These are phyloP conservation scores for Tetrao urogallus DNA, from an alignment of 2,113 vertebrate species.

Conservation along the genomic window DNA sequence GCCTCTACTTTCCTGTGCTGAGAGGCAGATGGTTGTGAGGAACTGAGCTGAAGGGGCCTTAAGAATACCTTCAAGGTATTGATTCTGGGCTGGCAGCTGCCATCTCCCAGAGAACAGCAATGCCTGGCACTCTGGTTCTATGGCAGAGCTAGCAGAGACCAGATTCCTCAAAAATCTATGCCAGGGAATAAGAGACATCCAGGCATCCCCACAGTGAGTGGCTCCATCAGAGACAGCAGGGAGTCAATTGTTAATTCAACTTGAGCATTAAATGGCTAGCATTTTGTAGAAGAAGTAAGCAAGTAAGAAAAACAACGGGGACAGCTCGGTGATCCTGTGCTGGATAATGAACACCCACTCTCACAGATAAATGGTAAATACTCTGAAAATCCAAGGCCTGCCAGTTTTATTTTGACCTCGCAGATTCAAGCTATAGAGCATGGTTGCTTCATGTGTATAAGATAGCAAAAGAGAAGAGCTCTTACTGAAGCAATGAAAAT, in stretches of 20 bases:
- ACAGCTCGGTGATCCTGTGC: not conserved
- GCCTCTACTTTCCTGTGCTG: not conserved
- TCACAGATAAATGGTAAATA: not conserved
- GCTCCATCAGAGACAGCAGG: not conserved
- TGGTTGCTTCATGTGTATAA: not conserved
- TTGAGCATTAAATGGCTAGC: not conserved
- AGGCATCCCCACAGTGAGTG: not conserved
- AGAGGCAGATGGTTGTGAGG: not conserved
- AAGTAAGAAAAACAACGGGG: not conserved
- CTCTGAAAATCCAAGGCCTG: not conserved
- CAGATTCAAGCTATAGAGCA: not conserved
- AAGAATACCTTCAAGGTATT: not conserved
- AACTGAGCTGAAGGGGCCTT: not conserved
- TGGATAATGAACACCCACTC: not conserved
- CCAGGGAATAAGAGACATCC: not conserved
- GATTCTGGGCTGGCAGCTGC: not conserved
- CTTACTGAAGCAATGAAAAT: not conserved
- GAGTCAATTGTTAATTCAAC: not conserved
- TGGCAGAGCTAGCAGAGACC: not conserved
- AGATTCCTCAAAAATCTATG: not conserved
- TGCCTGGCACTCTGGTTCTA: not conserved
- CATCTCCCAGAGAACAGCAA: not conserved
- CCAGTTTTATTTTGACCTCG: not conserved
- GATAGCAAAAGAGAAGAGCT: not conserved
- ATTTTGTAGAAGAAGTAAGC: not conserved